phyloP scores from a whole-genome alignment of 2,113 vertebrate genomes.

The Cephalopterus ornatus region DNA sequence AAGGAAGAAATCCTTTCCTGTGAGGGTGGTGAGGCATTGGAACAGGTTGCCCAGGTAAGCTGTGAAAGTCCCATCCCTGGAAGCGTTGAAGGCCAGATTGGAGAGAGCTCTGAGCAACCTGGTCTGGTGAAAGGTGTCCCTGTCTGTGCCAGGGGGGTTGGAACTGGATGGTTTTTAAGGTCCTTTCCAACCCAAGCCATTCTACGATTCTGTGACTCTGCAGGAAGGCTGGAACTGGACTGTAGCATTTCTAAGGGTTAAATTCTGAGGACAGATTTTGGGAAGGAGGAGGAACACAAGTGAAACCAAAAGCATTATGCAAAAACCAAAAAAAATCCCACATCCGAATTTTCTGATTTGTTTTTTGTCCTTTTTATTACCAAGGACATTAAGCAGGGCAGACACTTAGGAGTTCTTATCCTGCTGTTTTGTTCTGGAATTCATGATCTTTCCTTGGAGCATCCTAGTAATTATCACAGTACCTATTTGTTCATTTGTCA shows the following conservation, averaged over 20 bases:
- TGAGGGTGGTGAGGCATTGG: too few species aligned
- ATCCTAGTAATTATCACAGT: background rate
- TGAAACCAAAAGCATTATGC: background rate
- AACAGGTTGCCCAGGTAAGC: background rate
- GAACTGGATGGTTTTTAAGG: too few species aligned
- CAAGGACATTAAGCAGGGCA: background rate
- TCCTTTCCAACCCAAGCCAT: background rate
- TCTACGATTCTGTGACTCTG: background rate
- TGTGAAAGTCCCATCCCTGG: background rate
- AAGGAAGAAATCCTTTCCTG: background rate
- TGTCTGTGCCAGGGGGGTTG: rapidly evolving
- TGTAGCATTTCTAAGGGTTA: background rate
- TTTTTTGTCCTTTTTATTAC: background rate
- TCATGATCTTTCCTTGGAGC: background rate
- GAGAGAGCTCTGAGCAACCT: background rate
- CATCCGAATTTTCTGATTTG: background rate
- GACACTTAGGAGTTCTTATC: background rate
- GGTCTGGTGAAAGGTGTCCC: rapidly evolving
- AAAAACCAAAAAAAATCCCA: background rate
- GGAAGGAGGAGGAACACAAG: background rate
- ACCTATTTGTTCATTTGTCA: background rate
- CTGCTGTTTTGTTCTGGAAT: background rate
- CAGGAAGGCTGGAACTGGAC: background rate
- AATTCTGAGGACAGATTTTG: background rate
- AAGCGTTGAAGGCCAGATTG: background rate